A percentile compares a stretch with the other conserved stretches of the same genome.
phyloP scores from a whole-genome alignment of 2,113 vertebrate species.

The Picathartes gymnocephalus region DNA sequence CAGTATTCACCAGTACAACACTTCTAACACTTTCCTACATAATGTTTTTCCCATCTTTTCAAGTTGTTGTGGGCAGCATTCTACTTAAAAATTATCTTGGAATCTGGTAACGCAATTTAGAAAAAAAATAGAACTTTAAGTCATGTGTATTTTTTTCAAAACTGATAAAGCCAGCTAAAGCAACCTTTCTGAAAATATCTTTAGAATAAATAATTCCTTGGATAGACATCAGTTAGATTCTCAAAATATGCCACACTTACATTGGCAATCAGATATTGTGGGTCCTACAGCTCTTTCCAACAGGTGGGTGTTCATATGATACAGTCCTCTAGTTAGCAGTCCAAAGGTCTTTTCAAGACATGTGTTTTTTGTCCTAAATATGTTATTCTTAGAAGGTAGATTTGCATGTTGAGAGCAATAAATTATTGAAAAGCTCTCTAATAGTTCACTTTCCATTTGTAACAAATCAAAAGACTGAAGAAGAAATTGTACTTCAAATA shows the following conservation, averaged over 20 bases:
- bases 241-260: not conserved
- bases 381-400: not conserved
- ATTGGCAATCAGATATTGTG: not conserved
- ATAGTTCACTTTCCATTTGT: not conserved
- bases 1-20: not conserved
- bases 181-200: not conserved
- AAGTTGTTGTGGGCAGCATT: not conserved
- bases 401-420: not conserved
- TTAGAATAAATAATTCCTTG: not conserved
- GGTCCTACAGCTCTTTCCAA: not conserved
- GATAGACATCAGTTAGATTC: not conserved
- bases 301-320: not conserved
- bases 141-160: not conserved
- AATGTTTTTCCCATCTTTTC: not conserved
- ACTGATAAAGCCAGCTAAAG: not conserved
- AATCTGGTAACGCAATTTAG: not conserved
- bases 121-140: not conserved
- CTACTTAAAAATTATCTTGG: not conserved
- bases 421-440: conserved; percentile 1
- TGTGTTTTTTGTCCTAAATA: not conserved
- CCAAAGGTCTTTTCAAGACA: not conserved
- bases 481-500: not conserved
- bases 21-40: not conserved
- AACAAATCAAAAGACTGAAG: not conserved
- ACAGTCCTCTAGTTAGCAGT: not conserved